Conservation (phyloP, 2,113 vertebrate species). For the Thalassoma bifasciatum region DNA sequence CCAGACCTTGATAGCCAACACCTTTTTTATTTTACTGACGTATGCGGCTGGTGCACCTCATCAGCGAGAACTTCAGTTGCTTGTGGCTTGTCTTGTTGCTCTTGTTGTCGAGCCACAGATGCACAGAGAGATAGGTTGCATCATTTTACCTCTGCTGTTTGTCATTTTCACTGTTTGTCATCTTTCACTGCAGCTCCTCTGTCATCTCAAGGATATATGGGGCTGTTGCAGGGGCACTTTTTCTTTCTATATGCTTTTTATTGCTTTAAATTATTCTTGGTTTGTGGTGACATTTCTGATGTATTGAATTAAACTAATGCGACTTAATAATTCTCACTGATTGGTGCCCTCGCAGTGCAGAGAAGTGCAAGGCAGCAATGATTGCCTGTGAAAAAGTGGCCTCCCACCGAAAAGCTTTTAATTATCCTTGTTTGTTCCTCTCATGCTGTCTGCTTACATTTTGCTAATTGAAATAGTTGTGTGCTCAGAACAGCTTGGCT, state of each 20-base stretch:
- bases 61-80: conserved; percentile 3
- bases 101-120: neutral
- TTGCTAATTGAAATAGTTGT: conserved; percentile 15
- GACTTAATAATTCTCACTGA: conserved; percentile 27
- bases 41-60: neutral
- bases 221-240: neutral
- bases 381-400: conserved; percentile 17
- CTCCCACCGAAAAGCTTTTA: conserved; percentile 17
- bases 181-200: conserved; percentile 18
- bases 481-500: neutral
- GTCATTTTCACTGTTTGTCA: conserved; percentile 31
- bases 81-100: conserved; percentile 5
- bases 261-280: neutral
- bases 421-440: conserved; percentile 35
- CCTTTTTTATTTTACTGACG: conserved; percentile 7
- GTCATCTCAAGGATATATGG: conserved; percentile 7
- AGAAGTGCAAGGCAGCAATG: neutral
- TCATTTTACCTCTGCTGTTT: conserved; percentile 3
- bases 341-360: conserved; percentile 32
- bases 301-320: conserved; percentile 24
- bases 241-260: neutral
- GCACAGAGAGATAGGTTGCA: neutral
- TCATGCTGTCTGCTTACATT: conserved; percentile 20
- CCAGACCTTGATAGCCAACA: neutral
- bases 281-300: conserved; percentile 15